Conservation (phyloP, 2,113 vertebrate species). For the Poeciliopsis retropinna region DNA sequence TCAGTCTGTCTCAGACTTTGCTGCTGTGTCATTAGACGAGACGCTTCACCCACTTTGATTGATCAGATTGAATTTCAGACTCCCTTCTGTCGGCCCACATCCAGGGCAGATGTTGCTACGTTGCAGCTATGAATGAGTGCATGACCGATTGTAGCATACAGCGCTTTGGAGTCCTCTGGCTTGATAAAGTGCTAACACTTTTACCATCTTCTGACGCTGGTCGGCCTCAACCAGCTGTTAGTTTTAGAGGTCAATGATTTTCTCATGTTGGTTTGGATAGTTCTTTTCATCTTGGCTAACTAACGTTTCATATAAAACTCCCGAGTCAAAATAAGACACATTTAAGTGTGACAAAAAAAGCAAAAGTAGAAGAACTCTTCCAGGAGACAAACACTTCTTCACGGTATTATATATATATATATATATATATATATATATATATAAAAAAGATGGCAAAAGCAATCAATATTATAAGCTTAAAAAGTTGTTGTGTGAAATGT, state of each 20-base stretch:
- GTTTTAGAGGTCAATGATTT: not conserved
- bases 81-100: too few relatives aligned
- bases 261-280: not conserved
- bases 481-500: constrained; percentile 88
- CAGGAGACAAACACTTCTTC: not conserved
- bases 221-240: not conserved
- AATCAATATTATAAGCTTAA: constrained; percentile 82
- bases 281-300: not conserved
- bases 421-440: too few relatives aligned
- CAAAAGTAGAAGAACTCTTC: not conserved
- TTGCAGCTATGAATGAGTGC: too few relatives aligned
- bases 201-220: not conserved
- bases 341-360: not conserved
- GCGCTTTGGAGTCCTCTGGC: too few relatives aligned
- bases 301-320: not conserved
- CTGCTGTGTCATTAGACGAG: too few relatives aligned
- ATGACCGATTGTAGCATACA: too few relatives aligned
- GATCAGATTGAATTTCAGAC: too few relatives aligned
- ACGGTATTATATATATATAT: constrained; percentile 9
- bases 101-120: too few relatives aligned
- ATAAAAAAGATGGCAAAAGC: constrained; percentile 80
- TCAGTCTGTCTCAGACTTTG: too few relatives aligned
- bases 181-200: not conserved
- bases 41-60: too few relatives aligned
- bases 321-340: not conserved